Percentiles rank a stretch among this genome's conserved stretches.
phyloP scores from a whole-genome alignment of 2,888 invertebrate genomes.

The Drosophila villosipedis region DNA sequence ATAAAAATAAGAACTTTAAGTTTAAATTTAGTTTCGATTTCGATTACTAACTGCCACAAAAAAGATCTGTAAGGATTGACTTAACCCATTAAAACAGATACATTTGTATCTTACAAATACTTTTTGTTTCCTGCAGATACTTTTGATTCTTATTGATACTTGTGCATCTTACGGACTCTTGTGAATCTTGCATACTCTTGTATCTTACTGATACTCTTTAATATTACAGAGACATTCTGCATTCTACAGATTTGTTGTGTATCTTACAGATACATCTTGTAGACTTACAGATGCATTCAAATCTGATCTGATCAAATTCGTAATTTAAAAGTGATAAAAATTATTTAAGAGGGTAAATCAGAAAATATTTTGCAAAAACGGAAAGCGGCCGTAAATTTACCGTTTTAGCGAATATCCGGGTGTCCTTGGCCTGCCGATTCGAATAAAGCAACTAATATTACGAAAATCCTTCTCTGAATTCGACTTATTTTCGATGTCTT shows the following conservation, averaged over 20 bases:
- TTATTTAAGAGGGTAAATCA: neutral
- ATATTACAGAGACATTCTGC: neutral
- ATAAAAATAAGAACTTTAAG: constrained; percentile 40
- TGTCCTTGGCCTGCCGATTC: neutral
- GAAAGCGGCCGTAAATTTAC: too few relatives aligned
- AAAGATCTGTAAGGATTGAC: neutral
- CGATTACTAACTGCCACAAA: neutral
- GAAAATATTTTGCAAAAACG: neutral
- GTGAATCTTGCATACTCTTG: neutral
- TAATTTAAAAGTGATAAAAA: neutral
- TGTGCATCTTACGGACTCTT: neutral
- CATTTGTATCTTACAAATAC: neutral
- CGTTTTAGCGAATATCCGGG: neutral
- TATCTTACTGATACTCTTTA: neutral
- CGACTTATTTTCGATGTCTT: fast-evolving
- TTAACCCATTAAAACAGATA: neutral
- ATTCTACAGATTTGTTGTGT: neutral
- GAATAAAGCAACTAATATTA: neutral
- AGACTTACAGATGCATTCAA: neutral
- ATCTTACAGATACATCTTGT: neutral
- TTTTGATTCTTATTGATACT: neutral
- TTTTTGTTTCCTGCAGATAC: neutral
- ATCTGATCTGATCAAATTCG: neutral
- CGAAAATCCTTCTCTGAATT: neutral
- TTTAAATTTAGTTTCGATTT: constrained; percentile 14